phyloP scores from a whole-genome alignment of 2,797 vertebrate genomes.

The Pangasius macronema region DNA sequence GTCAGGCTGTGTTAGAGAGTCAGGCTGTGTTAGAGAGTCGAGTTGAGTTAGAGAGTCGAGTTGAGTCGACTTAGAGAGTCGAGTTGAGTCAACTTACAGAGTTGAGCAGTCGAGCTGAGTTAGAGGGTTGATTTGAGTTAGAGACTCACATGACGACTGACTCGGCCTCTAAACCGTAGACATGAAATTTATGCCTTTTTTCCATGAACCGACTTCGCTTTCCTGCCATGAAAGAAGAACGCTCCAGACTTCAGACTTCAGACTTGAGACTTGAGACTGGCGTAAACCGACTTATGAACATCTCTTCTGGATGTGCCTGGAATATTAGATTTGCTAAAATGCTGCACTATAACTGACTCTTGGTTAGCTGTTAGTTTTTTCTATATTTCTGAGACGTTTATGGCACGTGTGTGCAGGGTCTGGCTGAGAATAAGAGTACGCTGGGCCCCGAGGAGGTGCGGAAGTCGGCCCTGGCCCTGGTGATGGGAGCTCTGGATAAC shows the following conservation, averaged over 20 bases:
- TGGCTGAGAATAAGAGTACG: slow-evolving; percentile 98
- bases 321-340: not conserved
- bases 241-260: not conserved
- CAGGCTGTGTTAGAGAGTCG: not conserved
- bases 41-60: not conserved
- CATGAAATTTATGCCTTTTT: not conserved
- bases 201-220: not conserved
- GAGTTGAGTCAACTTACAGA: not conserved
- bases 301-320: not conserved
- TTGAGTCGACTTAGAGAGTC: too few relatives aligned
- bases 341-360: too few relatives aligned
- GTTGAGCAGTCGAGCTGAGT: not conserved
- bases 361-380: not conserved
- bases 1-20: too few relatives aligned
- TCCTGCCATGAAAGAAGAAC: not conserved
- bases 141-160: not conserved
- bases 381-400: not conserved
- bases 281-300: not conserved
- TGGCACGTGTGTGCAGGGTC: slow-evolving; percentile 75
- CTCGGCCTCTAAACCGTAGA: not conserved
- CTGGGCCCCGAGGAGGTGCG: slow-evolving; percentile 97
- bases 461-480: slow-evolving; percentile 92
- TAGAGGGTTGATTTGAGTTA: not conserved
- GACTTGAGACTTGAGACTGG: not conserved
- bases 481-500: slow-evolving; percentile 98